Conservation (phyloP, 2,888 invertebrate genomes). For the Syritta pipiens region DNA sequence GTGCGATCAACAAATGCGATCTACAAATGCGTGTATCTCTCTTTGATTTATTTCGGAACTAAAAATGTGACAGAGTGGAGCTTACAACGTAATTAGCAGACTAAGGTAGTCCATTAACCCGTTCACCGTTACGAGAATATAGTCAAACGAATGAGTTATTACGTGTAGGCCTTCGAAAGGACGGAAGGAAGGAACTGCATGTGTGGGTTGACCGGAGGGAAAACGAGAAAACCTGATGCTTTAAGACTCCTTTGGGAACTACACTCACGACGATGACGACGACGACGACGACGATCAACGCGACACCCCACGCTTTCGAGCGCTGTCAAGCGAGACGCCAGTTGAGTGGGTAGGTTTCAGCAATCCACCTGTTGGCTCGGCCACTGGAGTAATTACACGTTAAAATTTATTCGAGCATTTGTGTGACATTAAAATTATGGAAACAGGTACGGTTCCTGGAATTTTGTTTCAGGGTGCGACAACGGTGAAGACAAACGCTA, state of each 20-base stretch:
- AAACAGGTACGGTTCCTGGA: slow-evolving; percentile 53
- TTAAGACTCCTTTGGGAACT: slow-evolving; percentile 22
- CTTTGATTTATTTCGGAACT: slow-evolving; percentile 68
- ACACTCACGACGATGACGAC: too few species aligned
- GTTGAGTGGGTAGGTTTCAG: slow-evolving; percentile 24
- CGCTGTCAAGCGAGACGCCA: slow-evolving; percentile 41
- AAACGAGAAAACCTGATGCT: slow-evolving; percentile 29
- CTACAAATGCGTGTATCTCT: too few species aligned
- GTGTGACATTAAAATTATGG: slow-evolving; percentile 63
- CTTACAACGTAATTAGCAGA: slow-evolving; percentile 45
- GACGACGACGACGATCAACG: too few species aligned
- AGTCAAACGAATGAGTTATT: slow-evolving; percentile 52
- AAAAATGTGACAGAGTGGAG: slow-evolving; percentile 39
- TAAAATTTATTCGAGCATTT: slow-evolving; percentile 65
- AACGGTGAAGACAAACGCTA: too few species aligned
- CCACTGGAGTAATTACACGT: slow-evolving; percentile 42
- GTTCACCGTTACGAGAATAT: slow-evolving; percentile 56
- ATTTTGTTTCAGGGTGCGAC: too few species aligned
- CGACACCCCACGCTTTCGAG: too few species aligned
- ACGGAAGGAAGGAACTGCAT: slow-evolving; percentile 66
- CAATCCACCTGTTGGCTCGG: slow-evolving; percentile 64
- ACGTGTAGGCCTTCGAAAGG: neutral
- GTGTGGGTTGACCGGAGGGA: slow-evolving; percentile 9
- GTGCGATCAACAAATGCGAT: slow-evolving; percentile 34
- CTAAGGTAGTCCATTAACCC: slow-evolving; percentile 40